Base-by-base conservation (phyloP, 2,797 vertebrate genomes). In the Xenopus petersii region DNA sequence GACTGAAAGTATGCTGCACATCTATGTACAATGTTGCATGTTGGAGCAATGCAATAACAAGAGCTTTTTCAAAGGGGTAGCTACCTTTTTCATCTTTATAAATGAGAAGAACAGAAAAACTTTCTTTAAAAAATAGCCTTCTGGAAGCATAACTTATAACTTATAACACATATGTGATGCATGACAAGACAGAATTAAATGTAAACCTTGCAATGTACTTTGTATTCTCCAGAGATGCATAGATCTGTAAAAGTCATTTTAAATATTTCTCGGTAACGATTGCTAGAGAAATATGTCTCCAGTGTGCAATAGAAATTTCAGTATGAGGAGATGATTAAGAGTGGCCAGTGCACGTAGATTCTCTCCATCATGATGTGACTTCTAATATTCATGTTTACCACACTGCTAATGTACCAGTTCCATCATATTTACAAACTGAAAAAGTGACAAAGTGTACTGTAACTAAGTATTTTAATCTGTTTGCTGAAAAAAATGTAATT, bases 281-380 rank as follows among this genome's bases (percentile, higher is more conserved):
- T 54, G 33, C 56, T 48, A 30, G 36, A 64, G 48, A 56, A 77
- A 67, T 71, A 62, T 55, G 64, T 72, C 75, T 72, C 60, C 48
- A 17, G 48, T 66, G 13, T 51, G 33, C 30, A 67, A 62, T 71
- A 15, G 63, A 67, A 67, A 56, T 47, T 65, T 17, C 16, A 46
- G 58, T 56, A 56, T 72, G 42, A 65, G 49, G 51, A 59, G 56
- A 47, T 77, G 75, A 77, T 77, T 67, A 72, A 63, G 64, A 77
- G 58, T 71, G 67, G 58, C 33, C 46, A 77, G 58, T 67, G 58
- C 75, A 71, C 56, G 54, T 65, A 49, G 55, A 12, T 67, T 56
- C 56, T 17, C 48, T 72, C 58, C 48, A 67, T 71, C 75, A 72
- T 67, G 24, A 67, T 72, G 69, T 71, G 65, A 30, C 75, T 73